Base-by-base conservation (phyloP, 2,888 invertebrate genomes). In the Abrostola triplasia region DNA sequence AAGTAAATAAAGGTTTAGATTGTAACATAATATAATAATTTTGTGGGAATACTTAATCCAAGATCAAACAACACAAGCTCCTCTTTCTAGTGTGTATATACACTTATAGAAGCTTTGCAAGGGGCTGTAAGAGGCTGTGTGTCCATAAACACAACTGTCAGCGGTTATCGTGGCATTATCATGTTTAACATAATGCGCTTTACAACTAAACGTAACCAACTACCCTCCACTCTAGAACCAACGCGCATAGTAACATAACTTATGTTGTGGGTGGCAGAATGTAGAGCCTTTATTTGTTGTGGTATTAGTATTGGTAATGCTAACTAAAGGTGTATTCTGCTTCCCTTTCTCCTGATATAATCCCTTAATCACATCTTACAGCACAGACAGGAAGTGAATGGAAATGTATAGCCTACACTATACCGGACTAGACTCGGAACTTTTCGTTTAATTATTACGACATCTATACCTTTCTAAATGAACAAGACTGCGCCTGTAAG, bases 321-420 rank as follows among this genome's bases (percentile, higher is more conserved):
- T 42, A n/a, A 12, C 6, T 42, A 54, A 24, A 60, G 49, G 13
- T 70, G 24, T 8, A n/a, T 35, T 54, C 40, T 42, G 24, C 41
- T 36, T 50, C 64, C 67, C 59, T 57, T 59, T 71, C 63, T 59
- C 53, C 48, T 56, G 49, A 53, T 53, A 70, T 56, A 63, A 62
- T 48, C 55, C 67, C 57, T 65, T 56, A 53, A 53, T 56, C 44
- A 51, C 59, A 38, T 67, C 59, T 71, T 71, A 60, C 57, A 12
- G 37, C 59, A 59, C 44, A 52, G 36, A 49, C 54, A 51, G 68
- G 68, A 72, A 72, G 64, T 68, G 68, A 72, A 60, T 58, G 64
- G 57, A 55, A 52, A 60, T 64, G 64, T 24, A 24, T 24, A 24
- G 1, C 4, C 53, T 44, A 71, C 64, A 59, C 36, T 13, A 56